Percentiles rank a stretch among this genome's conserved stretches.
phyloP scores from a whole-genome alignment of 2,797 vertebrate genomes.

The Cynopterus sphinx region DNA sequence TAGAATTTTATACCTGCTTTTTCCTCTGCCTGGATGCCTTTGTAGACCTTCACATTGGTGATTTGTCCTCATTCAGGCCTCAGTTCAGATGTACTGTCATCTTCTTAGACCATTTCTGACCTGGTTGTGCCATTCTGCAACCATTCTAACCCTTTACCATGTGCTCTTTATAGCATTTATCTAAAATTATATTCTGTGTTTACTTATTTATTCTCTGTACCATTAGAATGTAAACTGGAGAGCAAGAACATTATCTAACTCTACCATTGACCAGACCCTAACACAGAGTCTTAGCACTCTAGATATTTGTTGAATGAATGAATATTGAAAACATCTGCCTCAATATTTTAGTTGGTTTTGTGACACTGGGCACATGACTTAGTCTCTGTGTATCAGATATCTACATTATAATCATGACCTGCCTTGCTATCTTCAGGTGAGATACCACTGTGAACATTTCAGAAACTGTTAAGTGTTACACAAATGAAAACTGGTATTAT shows the following conservation, averaged over 20 bases:
- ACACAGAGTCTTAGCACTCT: neutral
- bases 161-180: neutral
- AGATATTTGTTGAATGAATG: slow-evolving; percentile 20
- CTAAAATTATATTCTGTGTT: neutral
- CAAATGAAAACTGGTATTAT: neutral
- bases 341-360: neutral
- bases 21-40: neutral
- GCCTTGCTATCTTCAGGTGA: neutral
- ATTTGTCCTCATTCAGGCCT: neutral
- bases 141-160: neutral
- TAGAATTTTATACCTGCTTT: neutral
- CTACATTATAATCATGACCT: neutral
- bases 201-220: neutral
- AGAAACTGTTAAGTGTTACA: neutral
- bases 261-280: neutral
- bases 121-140: neutral
- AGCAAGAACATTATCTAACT: neutral
- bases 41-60: neutral
- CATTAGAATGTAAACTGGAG: neutral
- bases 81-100: neutral
- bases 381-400: neutral
- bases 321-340: neutral
- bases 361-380: neutral
- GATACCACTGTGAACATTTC: neutral
- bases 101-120: neutral